Evolutionary conservation across 1,140 invertebrate species (phyloP).

Genomic region (Heterodera schachtii): DNA sequence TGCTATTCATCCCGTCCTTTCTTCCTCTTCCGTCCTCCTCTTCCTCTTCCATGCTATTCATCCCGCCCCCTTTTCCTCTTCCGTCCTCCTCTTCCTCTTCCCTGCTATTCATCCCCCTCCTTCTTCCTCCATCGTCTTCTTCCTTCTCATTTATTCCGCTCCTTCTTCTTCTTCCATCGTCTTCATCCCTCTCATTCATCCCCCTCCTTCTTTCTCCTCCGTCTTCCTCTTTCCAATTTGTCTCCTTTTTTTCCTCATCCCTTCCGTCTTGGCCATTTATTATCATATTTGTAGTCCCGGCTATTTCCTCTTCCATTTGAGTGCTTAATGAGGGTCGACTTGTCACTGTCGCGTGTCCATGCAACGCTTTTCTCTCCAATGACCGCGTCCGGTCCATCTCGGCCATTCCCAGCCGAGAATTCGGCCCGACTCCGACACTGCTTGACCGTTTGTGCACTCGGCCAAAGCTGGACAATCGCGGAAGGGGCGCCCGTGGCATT

Average conservation of each 20-base stretch:
- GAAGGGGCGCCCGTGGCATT: slow-evolving; percentile 58
- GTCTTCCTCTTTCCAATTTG: background rate
- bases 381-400: slow-evolving; percentile 39
- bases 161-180: no score
- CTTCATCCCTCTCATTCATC: background rate
- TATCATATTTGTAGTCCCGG: slow-evolving; percentile 4
- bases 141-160: background rate
- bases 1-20: no score
- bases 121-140: background rate
- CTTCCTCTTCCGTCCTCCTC: background rate
- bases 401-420: background rate
- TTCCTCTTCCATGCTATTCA: background rate
- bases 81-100: background rate
- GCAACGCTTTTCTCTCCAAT: slow-evolving; percentile 32
- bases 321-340: slow-evolving; percentile 9
- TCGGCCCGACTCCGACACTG: slow-evolving; percentile 52
- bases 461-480: slow-evolving; percentile 57
- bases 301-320: slow-evolving; percentile 20
- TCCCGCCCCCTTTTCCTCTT: no score
- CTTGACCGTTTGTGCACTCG: slow-evolving; percentile 59
- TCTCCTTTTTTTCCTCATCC: background rate
- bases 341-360: slow-evolving; percentile 15
- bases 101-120: background rate
- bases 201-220: background rate
- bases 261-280: background rate